Evolutionary conservation across 2,113 vertebrate species (phyloP).

Genomic region (Colaptes auratus): DNA sequence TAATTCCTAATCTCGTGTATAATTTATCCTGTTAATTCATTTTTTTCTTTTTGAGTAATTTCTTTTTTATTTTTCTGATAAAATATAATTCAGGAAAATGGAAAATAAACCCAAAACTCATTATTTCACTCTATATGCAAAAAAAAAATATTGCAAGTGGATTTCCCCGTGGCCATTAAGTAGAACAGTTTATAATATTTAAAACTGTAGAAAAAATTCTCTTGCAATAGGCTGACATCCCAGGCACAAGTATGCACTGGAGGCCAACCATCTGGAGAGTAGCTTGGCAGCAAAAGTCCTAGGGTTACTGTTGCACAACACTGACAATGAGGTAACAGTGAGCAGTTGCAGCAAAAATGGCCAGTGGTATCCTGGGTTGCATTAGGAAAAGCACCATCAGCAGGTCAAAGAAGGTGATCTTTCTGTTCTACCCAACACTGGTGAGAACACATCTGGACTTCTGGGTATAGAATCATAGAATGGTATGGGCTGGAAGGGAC

Average conservation of each 20-base stretch:
- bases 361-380: neutral
- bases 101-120: neutral
- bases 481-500: too few relatives aligned
- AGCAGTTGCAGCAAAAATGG: neutral
- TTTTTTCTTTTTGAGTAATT: neutral
- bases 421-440: neutral
- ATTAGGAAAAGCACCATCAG: neutral
- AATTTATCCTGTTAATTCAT: neutral
- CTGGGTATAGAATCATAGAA: too few relatives aligned
- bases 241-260: neutral
- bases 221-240: neutral
- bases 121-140: neutral
- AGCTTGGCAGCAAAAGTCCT: neutral
- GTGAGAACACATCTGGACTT: accelerated
- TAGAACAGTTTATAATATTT: neutral
- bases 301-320: neutral
- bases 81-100: neutral
- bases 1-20: neutral
- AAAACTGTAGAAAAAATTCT: neutral
- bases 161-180: neutral
- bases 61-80: neutral
- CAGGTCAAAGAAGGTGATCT: neutral
- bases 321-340: neutral
- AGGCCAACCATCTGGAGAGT: neutral
- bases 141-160: neutral